Evolutionary conservation across 2,888 invertebrate genomes (phyloP).

Genomic region (Monoplex corrugatus): DNA sequence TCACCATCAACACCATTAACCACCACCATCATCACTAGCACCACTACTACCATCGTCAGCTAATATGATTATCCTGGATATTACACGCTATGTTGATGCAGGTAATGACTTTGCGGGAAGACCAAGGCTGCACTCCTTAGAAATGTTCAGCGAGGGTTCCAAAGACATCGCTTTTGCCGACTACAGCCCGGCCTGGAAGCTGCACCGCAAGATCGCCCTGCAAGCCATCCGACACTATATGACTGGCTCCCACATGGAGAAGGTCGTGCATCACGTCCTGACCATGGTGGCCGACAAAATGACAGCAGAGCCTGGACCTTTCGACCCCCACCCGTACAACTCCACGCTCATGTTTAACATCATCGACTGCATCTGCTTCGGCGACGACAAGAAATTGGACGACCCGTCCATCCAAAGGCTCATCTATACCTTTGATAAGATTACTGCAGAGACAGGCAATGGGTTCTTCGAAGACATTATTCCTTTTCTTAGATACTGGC

Average conservation of each 20-base stretch:
- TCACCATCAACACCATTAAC: no score
- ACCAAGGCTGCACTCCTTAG: constrained; percentile 10
- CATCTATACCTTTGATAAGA: neutral
- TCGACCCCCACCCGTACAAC: constrained; percentile 34
- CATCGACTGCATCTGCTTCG: constrained; percentile 43
- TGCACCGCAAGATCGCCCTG: constrained; percentile 9
- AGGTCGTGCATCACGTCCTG: constrained; percentile 23
- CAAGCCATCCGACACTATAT: constrained; percentile 43
- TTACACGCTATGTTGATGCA: neutral
- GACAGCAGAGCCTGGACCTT: constrained; percentile 20
- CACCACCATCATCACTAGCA: no score
- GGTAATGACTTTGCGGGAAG: constrained; percentile 12
- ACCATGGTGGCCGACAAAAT: constrained; percentile 27
- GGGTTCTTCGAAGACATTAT: constrained; percentile 51
- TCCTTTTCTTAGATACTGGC: constrained; percentile 42
- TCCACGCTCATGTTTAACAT: constrained; percentile 39
- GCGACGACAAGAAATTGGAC: constrained; percentile 35
- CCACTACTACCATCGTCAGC: no score
- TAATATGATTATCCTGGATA: no score
- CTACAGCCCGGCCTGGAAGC: constrained; percentile 29
- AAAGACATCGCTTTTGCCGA: constrained; percentile 18
- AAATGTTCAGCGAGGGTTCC: neutral
- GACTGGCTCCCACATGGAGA: constrained; percentile 23
- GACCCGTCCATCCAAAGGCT: constrained; percentile 29
- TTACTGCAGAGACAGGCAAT: constrained; percentile 30